Conservation (phyloP, 2,888 invertebrate species). For the Coenonympha arcania region DNA sequence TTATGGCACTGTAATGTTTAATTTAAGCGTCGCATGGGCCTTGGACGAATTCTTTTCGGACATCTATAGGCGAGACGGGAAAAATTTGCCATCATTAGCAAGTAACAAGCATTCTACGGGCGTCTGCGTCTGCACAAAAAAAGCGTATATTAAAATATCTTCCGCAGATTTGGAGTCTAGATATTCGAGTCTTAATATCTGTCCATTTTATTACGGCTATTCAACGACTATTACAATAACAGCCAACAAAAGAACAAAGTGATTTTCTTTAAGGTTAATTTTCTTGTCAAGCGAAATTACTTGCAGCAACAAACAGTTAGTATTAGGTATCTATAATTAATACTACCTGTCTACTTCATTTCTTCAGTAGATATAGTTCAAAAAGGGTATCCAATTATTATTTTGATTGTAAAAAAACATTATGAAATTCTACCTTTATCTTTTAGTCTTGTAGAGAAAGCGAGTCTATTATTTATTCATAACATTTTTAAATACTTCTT, state of each 20-base stretch:
- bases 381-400: too few species aligned
- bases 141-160: conserved; percentile 41
- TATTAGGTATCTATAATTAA: background rate
- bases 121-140: conserved; percentile 36
- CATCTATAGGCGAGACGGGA: conserved; percentile 42
- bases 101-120: conserved; percentile 48
- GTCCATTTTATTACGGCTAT: background rate
- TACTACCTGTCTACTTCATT: background rate
- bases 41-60: conserved; percentile 48
- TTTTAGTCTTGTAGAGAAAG: too few species aligned
- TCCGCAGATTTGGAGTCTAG: conserved; percentile 16
- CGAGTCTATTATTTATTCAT: too few species aligned
- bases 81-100: conserved; percentile 57
- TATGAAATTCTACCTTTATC: too few species aligned
- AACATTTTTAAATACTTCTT: too few species aligned
- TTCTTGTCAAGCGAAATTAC: too few species aligned
- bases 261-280: background rate
- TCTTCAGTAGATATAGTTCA: too few species aligned
- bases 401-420: too few species aligned
- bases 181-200: conserved; percentile 13
- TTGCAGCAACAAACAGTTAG: too few species aligned
- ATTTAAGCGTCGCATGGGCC: conserved; percentile 43
- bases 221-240: background rate
- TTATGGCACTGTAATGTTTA: conserved; percentile 47
- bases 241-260: background rate